Evolutionary conservation across 2,888 invertebrate species (phyloP), one percentile per base, ranked within the genome.

Genomic region (Notodromas monacha): DNA sequence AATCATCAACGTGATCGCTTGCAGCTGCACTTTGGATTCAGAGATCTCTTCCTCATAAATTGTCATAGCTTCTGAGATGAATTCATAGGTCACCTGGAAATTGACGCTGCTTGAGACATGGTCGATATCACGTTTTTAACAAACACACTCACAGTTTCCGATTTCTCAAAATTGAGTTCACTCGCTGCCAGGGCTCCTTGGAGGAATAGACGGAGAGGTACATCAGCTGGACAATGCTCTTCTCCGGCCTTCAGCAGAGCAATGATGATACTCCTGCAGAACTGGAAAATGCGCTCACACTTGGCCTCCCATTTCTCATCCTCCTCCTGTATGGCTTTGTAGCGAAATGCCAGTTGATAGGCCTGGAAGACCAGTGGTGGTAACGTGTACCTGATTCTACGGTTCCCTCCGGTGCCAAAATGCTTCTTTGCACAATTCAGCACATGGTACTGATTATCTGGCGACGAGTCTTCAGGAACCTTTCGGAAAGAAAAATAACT

Each of bases 281-380:
- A 92, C 51, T 89, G 79, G 55, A 96, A 79, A 38, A 96, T 84
- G 52, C 89, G 92, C 48, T 76, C 73, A 42, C 89, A 81, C 47
- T 96, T 92, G 50, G 81, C 86, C 49, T 86, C 77, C 89, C 92
- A 96, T 57, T 81, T 74, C 32, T 76, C 76, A 47, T 92, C 89
- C 65, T 72, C 31, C 6, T 21, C 21, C 34, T 63, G 59, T 11
- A 68, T 55, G 10, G 61, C 58, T 45, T 66, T 66, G 44, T 81
- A 89, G 32, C 65, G 63, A 46, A 67, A 69, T 1, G 84, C 76
- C 28, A 92, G 55, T 31, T 69, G 63, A 47, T 74, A 89, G 0
- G 86, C 79, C 47, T 79, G 72, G 52, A 92, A 89, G 31, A 92
- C 63, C 16, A 96, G 58, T 0, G 92, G 79, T 12, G 96, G 92